These are phyloP conservation scores for Caenorhabditis inopinata DNA, from an alignment of 1,140 invertebrate genomes.

Conservation along the genomic window DNA sequence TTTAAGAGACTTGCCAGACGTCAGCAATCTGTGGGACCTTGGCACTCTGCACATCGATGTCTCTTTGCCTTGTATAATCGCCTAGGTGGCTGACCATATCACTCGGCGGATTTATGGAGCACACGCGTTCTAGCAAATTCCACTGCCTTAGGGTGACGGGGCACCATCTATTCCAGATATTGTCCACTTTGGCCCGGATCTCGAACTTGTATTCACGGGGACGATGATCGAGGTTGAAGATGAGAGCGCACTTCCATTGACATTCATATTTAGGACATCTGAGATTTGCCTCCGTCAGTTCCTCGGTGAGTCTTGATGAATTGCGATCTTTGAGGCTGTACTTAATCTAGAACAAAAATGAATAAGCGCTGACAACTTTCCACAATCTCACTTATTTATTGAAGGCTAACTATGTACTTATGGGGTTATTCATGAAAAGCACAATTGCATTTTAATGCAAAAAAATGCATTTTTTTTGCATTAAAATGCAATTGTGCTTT, in stretches of 20 bases:
- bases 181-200: constrained; percentile 47
- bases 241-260: constrained; percentile 46
- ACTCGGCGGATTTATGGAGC: constrained; percentile 48
- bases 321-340: constrained; percentile 45
- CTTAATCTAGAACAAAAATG: constrained; percentile 39
- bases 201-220: constrained; percentile 44
- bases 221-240: constrained; percentile 45
- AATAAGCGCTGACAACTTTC: too few species aligned
- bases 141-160: constrained; percentile 42
- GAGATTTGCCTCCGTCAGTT: constrained; percentile 3
- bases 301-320: constrained; percentile 12
- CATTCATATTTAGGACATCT: constrained; percentile 51
- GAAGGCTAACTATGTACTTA: too few species aligned
- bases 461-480: too few species aligned
- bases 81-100: constrained; percentile 38
- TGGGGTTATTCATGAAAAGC: too few species aligned
- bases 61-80: constrained; percentile 5
- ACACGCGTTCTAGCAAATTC: constrained; percentile 49
- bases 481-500: too few species aligned
- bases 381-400: too few species aligned
- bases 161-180: constrained; percentile 50
- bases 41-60: constrained; percentile 21
- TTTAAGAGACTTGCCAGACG: neutral
- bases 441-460: too few species aligned
- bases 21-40: neutral